phyloP scores from a whole-genome alignment of 92 coral and sea anemone species.

The Hydrozoanthus gracilis region DNA sequence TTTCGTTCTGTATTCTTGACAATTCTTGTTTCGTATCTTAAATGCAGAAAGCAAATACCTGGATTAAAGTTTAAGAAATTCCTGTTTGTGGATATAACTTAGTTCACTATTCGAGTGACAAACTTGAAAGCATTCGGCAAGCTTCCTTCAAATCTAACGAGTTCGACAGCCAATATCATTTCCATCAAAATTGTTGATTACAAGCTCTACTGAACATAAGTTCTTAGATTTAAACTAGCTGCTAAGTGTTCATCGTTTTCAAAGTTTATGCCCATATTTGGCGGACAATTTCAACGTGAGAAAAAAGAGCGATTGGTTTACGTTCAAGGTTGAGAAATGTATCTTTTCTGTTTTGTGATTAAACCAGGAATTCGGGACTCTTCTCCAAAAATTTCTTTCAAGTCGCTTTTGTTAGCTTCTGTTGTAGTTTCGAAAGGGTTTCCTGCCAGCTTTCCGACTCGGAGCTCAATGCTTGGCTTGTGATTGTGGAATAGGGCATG shows the following conservation, averaged over 20 bases:
- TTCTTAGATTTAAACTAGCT: too few species aligned
- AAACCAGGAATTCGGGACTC: background rate
- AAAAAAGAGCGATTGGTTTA: too few species aligned
- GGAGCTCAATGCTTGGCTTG: constrained; percentile 21
- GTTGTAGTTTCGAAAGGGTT: constrained; percentile 87
- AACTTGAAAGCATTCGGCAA: constrained; percentile 1
- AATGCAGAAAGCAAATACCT: background rate
- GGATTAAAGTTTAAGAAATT: background rate
- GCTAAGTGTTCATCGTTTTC: too few species aligned
- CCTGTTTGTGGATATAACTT: constrained; percentile 15
- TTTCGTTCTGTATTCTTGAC: background rate
- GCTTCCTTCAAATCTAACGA: background rate
- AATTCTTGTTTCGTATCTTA: background rate
- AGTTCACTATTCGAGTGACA: constrained; percentile 1
- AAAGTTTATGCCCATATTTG: too few species aligned
- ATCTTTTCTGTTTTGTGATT: background rate
- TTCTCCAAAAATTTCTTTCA: constrained; percentile 12
- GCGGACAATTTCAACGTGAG: too few species aligned
- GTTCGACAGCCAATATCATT: too few species aligned
- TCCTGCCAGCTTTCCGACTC: constrained; percentile 94
- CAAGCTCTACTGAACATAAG: too few species aligned
- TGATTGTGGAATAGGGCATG: constrained; percentile 16
- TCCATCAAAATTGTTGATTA: too few species aligned
- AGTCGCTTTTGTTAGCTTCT: constrained; percentile 71
- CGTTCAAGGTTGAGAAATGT: too few species aligned